Conservation (phyloP, 2,888 invertebrate genomes). For the Margaritifera margaritifera region DNA sequence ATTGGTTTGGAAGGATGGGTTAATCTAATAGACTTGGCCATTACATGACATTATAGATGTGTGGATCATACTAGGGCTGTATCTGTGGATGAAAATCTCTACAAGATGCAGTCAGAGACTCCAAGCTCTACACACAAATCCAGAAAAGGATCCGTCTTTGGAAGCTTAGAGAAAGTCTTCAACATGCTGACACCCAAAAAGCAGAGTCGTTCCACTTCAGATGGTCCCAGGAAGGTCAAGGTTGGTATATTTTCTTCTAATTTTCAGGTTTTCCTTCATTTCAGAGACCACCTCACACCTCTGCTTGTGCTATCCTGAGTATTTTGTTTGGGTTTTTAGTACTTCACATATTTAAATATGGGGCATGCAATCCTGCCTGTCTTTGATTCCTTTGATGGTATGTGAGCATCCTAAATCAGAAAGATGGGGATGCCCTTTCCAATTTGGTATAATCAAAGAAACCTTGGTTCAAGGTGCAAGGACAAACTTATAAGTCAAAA, state of each 20-base stretch:
- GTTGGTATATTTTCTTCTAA: conserved; percentile 43
- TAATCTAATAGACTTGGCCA: conserved; percentile 37
- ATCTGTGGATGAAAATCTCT: conserved; percentile 69
- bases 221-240: conserved; percentile 72
- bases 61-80: conserved; percentile 54
- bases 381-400: no score
- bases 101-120: conserved; percentile 60
- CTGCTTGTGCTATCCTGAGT: no score
- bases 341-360: no score
- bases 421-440: no score
- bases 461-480: no score
- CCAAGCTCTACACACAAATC: conserved; percentile 47
- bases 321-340: no score
- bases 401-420: no score
- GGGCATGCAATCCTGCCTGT: no score
- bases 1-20: conserved; percentile 2
- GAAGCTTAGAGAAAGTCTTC: conserved; percentile 82
- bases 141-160: conserved; percentile 77
- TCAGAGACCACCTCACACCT: no score
- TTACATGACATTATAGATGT: conserved; percentile 24
- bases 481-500: no score
- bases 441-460: no score
- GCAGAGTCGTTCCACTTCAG: conserved; percentile 60
- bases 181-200: conserved; percentile 82
- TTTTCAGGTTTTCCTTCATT: not conserved